These are phyloP conservation scores for Oxyruncus cristatus DNA, from an alignment of 2,113 vertebrate genomes.

Conservation along the genomic window DNA sequence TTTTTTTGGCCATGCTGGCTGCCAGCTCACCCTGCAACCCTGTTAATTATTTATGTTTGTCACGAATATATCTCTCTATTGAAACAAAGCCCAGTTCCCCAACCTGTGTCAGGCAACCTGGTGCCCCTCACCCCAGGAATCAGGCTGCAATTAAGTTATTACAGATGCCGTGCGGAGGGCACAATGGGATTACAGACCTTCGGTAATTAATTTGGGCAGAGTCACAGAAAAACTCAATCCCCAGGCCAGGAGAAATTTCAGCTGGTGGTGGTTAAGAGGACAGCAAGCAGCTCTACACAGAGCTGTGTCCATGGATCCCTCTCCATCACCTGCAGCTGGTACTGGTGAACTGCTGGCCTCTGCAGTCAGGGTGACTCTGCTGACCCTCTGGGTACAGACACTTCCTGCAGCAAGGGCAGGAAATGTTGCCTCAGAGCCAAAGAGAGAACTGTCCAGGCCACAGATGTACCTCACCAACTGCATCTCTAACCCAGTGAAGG, in stretches of 20 bases:
- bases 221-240: conserved; percentile 29
- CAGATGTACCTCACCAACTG: fast-evolving
- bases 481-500: neutral
- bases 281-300: neutral
- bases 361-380: neutral
- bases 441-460: neutral
- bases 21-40: neutral
- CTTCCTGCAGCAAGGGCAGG: neutral
- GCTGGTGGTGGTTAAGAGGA: neutral
- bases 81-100: neutral
- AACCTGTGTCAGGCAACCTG: neutral
- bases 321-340: neutral
- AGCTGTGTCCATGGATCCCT: neutral
- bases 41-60: conserved; percentile 26
- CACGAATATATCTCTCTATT: neutral
- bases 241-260: neutral
- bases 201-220: conserved; percentile 28
- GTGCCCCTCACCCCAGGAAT: neutral
- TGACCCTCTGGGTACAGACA: neutral
- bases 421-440: neutral
- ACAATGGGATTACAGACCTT: neutral
- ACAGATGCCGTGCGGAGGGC: neutral
- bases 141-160: conserved; percentile 16
- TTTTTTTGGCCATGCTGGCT: neutral
- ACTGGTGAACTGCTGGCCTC: neutral